Conservation (phyloP, 2,888 invertebrate species). For the Hyppa rectilinea region DNA sequence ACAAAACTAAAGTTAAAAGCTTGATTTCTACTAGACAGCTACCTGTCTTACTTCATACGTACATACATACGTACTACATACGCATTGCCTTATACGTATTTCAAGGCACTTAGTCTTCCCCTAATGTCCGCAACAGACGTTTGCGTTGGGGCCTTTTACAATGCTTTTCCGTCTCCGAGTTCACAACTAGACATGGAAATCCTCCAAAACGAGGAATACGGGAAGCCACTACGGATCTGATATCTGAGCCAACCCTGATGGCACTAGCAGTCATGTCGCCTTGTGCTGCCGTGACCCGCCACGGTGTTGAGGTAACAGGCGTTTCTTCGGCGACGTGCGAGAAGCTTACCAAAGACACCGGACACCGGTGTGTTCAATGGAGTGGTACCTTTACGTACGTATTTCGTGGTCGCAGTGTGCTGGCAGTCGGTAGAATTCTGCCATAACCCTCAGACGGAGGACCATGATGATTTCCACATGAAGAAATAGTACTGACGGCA, state of each 20-base stretch:
- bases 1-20: background rate
- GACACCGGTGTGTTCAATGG: background rate
- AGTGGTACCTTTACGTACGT: background rate
- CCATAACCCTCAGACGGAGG: background rate
- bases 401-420: no score
- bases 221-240: background rate
- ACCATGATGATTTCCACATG: background rate
- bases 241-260: background rate
- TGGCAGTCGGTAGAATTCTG: background rate
- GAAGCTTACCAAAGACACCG: background rate
- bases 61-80: no score
- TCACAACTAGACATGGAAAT: background rate
- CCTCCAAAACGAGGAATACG: background rate
- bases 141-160: background rate
- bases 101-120: background rate
- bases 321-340: background rate
- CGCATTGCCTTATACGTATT: background rate
- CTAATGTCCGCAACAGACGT: background rate
- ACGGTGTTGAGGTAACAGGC: background rate
- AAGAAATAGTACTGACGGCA: constrained; percentile 15
- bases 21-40: background rate
- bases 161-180: background rate
- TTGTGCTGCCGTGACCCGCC: background rate
- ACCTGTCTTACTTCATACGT: background rate
- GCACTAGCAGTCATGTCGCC: background rate